A percentile compares a stretch with the other conserved stretches of the same genome.
Evolutionary conservation across 2,797 vertebrate species (phyloP).

Genomic region (Chelmon rostratus): DNA sequence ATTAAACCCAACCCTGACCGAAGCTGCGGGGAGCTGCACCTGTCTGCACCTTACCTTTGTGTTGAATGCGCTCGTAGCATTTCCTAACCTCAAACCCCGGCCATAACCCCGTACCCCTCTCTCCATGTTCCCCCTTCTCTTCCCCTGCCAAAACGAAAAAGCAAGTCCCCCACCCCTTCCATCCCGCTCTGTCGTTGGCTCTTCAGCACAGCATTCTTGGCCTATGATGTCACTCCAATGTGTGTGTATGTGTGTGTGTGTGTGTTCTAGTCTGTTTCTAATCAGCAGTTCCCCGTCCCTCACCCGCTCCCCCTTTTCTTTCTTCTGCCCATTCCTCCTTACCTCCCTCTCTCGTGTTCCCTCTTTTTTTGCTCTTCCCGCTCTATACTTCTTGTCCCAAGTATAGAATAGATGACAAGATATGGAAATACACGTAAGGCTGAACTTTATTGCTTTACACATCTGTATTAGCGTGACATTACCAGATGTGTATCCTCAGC

Average conservation of each 20-base stretch:
- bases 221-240: constrained; percentile 85
- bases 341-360: constrained; percentile 65
- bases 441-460: constrained; percentile 16
- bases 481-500: constrained; percentile 15
- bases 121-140: constrained; percentile 62
- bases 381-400: constrained; percentile 34
- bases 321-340: constrained; percentile 62
- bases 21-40: constrained; percentile 57
- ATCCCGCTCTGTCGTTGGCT: constrained; percentile 84
- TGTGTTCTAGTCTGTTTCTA: constrained; percentile 87
- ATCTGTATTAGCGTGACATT: constrained; percentile 30
- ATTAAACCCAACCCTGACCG: constrained; percentile 83
- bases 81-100: constrained; percentile 53
- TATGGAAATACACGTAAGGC: constrained; percentile 1
- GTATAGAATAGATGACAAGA: constrained; percentile 34
- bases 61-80: constrained; percentile 33
- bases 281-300: constrained; percentile 82
- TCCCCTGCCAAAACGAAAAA: constrained; percentile 64
- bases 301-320: constrained; percentile 68
- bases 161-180: constrained; percentile 79
- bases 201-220: constrained; percentile 83
- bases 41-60: constrained; percentile 54
- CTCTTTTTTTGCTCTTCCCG: constrained; percentile 56
- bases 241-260: constrained; percentile 70
- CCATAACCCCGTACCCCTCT: constrained; percentile 54